Evolutionary conservation across 2,888 invertebrate species (phyloP).

Genomic region (Imbricaverruca yamaguchii): DNA sequence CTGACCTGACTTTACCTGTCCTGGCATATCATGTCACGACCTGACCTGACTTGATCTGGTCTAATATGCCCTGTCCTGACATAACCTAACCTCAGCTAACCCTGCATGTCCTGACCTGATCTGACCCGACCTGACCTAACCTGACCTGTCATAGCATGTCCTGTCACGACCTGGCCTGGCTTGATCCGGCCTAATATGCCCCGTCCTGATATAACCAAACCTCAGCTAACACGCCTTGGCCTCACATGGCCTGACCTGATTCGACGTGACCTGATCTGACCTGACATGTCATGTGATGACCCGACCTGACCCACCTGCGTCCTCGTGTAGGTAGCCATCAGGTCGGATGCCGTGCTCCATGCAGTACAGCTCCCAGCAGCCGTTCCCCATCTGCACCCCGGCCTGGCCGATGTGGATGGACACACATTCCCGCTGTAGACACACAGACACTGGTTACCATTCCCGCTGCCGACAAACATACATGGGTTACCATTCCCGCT

Average conservation of each 20-base stretch:
- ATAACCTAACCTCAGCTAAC: no score
- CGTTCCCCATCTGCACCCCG: conserved; percentile 34
- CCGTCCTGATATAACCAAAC: no score
- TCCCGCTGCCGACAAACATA: background rate
- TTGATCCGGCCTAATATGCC: no score
- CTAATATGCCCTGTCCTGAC: no score
- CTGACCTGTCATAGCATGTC: background rate
- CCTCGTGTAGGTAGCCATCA: conserved; percentile 38
- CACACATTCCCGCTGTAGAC: conserved; percentile 26
- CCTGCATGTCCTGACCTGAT: background rate
- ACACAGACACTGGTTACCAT: conserved; percentile 29
- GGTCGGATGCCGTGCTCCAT: conserved; percentile 34
- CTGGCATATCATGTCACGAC: no score
- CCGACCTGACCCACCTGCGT: conserved; percentile 41
- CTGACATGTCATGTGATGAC: conserved; percentile 38
- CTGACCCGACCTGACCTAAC: background rate
- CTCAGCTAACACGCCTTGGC: background rate
- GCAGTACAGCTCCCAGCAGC: conserved; percentile 35
- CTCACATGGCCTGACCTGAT: background rate
- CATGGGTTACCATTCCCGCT: background rate
- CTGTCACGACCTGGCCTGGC: background rate
- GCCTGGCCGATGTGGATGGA: conserved; percentile 37
- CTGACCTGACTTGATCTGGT: no score
- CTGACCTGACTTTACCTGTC: no score
- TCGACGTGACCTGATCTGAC: conserved; percentile 42